These are phyloP conservation scores for Python bivittatus DNA, from an alignment of 2,113 vertebrate species.

Conservation along the genomic window DNA sequence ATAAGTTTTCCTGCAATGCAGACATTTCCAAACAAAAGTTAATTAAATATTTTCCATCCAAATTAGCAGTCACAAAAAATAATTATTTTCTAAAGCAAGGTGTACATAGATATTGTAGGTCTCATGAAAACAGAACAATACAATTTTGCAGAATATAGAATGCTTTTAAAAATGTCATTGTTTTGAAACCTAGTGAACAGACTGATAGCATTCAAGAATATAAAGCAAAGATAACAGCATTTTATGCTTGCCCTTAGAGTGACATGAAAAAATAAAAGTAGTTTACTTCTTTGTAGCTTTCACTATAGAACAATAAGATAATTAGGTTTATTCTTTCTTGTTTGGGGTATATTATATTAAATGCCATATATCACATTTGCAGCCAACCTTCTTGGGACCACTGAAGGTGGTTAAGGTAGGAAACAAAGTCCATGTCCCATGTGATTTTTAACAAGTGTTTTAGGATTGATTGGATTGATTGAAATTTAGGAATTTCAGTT, in stretches of 20 bases:
- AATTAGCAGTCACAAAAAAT: not conserved
- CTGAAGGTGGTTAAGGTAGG: not conserved
- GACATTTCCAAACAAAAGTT: constrained; percentile 10
- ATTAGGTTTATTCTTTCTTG: not conserved
- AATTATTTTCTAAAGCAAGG: not conserved
- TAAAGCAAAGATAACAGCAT: not conserved
- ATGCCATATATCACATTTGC: not conserved
- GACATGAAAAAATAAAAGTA: not conserved
- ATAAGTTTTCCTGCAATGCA: not conserved
- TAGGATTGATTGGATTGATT: not conserved
- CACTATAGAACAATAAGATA: not conserved
- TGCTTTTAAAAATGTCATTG: not conserved
- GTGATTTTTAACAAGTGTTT: not conserved
- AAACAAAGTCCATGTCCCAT: not conserved
- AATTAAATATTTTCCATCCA: constrained; percentile 18
- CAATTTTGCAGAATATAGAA: not conserved
- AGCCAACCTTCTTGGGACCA: not conserved
- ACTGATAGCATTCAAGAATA: not conserved
- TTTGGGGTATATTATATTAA: not conserved
- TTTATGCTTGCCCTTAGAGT: not conserved
- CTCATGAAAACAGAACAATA: not conserved
- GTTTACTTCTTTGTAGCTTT: not conserved
- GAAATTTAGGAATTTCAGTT: not conserved
- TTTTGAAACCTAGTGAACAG: not conserved
- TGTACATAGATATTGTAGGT: not conserved